Evolutionary conservation across 2,797 vertebrate genomes (phyloP).

Genomic region (Cryptoblepharus egeriae): DNA sequence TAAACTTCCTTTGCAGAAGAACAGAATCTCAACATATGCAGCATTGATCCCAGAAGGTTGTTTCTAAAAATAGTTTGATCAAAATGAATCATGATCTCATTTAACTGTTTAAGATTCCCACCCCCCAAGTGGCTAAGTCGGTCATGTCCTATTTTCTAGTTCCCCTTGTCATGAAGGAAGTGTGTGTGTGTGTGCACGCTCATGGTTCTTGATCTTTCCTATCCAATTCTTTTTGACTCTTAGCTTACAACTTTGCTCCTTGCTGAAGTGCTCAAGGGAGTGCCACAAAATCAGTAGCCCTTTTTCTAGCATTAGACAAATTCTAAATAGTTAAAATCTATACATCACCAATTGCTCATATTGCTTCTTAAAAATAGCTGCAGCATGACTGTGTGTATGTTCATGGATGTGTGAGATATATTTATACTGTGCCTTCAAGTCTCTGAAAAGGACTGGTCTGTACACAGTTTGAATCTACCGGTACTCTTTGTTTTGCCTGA

Average conservation of each 20-base stretch:
- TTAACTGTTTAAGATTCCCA: not conserved
- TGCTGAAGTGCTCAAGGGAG: not conserved
- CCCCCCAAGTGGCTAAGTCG: not conserved
- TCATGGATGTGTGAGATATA: not conserved
- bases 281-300: not conserved
- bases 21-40: not conserved
- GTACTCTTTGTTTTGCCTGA: not conserved
- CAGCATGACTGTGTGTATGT: not conserved
- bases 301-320: not conserved
- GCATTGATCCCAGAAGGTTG: not conserved
- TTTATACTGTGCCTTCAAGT: not conserved
- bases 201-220: not conserved
- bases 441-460: not conserved
- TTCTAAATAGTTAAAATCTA: not conserved
- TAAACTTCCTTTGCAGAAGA: not conserved
- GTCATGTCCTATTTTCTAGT: conserved; percentile 10
- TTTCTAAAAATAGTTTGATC: not conserved
- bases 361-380: not conserved
- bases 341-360: not conserved
- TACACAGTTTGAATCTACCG: not conserved
- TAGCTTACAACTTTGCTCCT: not conserved
- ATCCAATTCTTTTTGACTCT: not conserved
- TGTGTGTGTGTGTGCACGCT: not conserved
- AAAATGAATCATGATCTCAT: conserved; percentile 1
- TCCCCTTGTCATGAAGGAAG: not conserved